Evolutionary conservation across 1,140 invertebrate species (phyloP).

Genomic region (Dinothrombium tinctorium): DNA sequence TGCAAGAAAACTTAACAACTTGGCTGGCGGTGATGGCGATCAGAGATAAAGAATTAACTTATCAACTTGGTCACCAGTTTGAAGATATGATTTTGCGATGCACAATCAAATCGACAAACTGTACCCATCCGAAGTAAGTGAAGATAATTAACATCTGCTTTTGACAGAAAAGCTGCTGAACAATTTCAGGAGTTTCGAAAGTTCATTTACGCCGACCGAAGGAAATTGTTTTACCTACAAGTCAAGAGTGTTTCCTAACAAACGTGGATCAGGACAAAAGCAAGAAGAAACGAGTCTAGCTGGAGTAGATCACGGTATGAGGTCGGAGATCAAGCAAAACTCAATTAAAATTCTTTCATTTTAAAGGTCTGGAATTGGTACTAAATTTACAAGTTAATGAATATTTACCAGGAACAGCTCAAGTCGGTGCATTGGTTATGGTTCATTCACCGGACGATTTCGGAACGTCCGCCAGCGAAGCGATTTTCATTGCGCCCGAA

Average conservation of each 20-base stretch:
- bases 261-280: neutral
- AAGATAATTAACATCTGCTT: neutral
- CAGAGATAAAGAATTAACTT: conserved; percentile 8
- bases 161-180: neutral
- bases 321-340: neutral
- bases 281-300: conserved; percentile 11
- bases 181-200: conserved; percentile 7
- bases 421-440: conserved; percentile 13
- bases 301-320: conserved; percentile 11
- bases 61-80: conserved; percentile 11
- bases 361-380: conserved; percentile 10
- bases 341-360: neutral
- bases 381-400: conserved; percentile 12
- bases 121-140: conserved; percentile 9
- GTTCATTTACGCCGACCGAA: conserved; percentile 12
- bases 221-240: conserved; percentile 13
- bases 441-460: conserved; percentile 12
- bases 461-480: conserved; percentile 8
- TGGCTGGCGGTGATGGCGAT: conserved; percentile 13
- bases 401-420: conserved; percentile 11
- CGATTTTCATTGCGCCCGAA: conserved; percentile 10
- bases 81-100: conserved; percentile 12
- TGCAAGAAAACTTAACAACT: conserved; percentile 14
- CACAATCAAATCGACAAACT: conserved; percentile 13
- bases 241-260: conserved; percentile 1